Base-by-base conservation (phyloP, 2,113 vertebrate species). In the Mungos mungo region DNA sequence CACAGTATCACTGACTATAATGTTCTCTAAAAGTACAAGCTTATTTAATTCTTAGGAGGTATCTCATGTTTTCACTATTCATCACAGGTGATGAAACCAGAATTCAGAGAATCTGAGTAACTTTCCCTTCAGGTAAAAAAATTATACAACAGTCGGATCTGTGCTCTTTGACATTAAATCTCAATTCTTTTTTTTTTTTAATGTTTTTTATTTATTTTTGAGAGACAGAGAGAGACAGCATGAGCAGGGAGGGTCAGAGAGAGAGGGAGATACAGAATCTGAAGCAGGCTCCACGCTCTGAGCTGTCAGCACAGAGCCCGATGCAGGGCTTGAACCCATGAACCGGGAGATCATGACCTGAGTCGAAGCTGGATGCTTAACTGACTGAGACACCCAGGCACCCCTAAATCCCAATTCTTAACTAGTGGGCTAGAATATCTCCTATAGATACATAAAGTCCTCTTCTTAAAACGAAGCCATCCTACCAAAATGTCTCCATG, bases 1-100 rank as follows among this genome's bases (percentile, higher is more conserved):
- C 31, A 93, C 3, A 33, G 1, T 27, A 82, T 5, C 47, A 16
- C 8, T 66, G 54, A 76, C 76, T 68, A 45, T 19, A 94, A 81
- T 27, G 21, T 76, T 86, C 65, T 91, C 79, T 74, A 94, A 89
- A 95, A 97, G 60, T 35, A 71, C 29, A 31, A 86, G 11, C 52
- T 77, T 33, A 50, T 19, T 77, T 90, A 88, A 92, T 50, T 50
- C 45, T 60, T n/a, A 74, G 5, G 3, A 38, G 13, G 15, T 45
- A 72, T 19, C 29, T 74, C 16, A 54, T 5, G 54, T 45, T 90
- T 76, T 90, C 68, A 92, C 21, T 91, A 84, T 66, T 82, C 79
- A 83, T 33, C 79, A 91, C 10, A 54, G 45, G 15, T 29, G 54
- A 79, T 41, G 23, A 92, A 92, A 69, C 27, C 19, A 82, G 92